phyloP scores from a whole-genome alignment of 1,140 invertebrate genomes.

The Anoplophora glabripennis region DNA sequence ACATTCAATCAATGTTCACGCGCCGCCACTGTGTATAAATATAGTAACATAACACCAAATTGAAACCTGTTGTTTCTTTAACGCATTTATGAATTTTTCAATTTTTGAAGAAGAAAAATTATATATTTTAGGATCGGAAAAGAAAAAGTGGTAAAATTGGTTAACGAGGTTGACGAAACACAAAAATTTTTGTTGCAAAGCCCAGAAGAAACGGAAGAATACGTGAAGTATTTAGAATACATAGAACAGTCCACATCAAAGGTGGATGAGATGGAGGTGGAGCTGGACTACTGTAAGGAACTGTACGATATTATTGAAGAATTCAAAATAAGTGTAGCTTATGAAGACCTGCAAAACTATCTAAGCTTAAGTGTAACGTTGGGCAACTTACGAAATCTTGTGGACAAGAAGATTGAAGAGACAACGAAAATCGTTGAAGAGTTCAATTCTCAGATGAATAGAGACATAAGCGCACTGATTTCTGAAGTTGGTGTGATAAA shows the following conservation, averaged over 20 bases:
- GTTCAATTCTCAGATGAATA: slow-evolving; percentile 60
- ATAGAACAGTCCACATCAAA: slow-evolving; percentile 60
- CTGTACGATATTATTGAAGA: slow-evolving; percentile 71
- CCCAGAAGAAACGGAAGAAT: slow-evolving; percentile 62
- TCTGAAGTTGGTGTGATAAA: slow-evolving; percentile 65
- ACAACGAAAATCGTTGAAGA: slow-evolving; percentile 54
- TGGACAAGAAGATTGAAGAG: slow-evolving; percentile 57
- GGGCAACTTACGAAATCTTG: slow-evolving; percentile 51
- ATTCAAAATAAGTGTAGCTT: slow-evolving; percentile 58
- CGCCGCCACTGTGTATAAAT: no score
- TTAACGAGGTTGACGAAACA: slow-evolving; percentile 59
- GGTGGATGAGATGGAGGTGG: slow-evolving; percentile 62
- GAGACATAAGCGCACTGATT: slow-evolving; percentile 63
- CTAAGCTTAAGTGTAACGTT: slow-evolving; percentile 50
- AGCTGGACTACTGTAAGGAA: slow-evolving; percentile 68
- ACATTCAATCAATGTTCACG: no score
- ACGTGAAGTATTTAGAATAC: slow-evolving; percentile 67
- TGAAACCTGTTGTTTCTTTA: no score
- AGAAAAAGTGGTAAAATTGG: slow-evolving; percentile 57
- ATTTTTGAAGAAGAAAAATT: no score
- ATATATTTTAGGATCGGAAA: slow-evolving; percentile 55
- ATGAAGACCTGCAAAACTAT: slow-evolving; percentile 42
- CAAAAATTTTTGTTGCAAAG: slow-evolving; percentile 60
- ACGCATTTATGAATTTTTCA: no score
- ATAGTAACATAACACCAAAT: no score